These are phyloP conservation scores for Sternarchorhynchus goeldii DNA, from an alignment of 2,797 vertebrate genomes.

Conservation along the genomic window DNA sequence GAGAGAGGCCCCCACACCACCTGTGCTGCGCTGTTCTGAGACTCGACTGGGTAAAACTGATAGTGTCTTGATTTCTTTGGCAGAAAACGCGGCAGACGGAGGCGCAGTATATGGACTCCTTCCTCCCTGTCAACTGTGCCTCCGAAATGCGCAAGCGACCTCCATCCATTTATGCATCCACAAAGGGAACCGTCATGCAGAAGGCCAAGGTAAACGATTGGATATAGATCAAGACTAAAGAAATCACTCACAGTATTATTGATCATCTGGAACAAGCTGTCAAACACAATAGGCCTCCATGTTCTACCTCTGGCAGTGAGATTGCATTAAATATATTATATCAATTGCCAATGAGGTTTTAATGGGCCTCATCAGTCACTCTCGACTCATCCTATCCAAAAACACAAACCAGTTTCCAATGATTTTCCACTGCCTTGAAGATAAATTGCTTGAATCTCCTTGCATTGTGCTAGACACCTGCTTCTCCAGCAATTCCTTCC, in stretches of 20 bases:
- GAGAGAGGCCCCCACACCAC: not conserved
- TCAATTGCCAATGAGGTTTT: conserved; percentile 15
- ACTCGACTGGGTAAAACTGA: not conserved
- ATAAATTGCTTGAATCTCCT: not conserved
- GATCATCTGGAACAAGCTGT: not conserved
- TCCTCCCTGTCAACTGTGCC: conserved; percentile 85
- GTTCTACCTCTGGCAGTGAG: conserved; percentile 8
- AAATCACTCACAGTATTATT: conserved; percentile 4
- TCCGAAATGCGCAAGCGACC: conserved; percentile 89
- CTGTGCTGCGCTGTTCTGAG: no score
- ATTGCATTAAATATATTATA: conserved; percentile 14
- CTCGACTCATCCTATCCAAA: conserved; percentile 5
- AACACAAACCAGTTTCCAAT: not conserved
- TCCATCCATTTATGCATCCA: conserved; percentile 82
- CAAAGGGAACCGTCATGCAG: conserved; percentile 89
- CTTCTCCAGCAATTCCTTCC: not conserved
- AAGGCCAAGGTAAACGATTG: conserved; percentile 87
- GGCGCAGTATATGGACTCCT: conserved; percentile 72
- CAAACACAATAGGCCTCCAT: conserved; percentile 5
- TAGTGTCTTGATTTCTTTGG: not conserved
- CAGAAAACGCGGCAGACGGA: conserved; percentile 64
- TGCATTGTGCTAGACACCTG: not conserved
- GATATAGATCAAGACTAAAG: not conserved
- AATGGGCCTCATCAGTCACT: conserved; percentile 19
- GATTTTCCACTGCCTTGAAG: not conserved